Base-by-base conservation (phyloP, 2,888 invertebrate genomes). In the Alloscopus bannaensis region DNA sequence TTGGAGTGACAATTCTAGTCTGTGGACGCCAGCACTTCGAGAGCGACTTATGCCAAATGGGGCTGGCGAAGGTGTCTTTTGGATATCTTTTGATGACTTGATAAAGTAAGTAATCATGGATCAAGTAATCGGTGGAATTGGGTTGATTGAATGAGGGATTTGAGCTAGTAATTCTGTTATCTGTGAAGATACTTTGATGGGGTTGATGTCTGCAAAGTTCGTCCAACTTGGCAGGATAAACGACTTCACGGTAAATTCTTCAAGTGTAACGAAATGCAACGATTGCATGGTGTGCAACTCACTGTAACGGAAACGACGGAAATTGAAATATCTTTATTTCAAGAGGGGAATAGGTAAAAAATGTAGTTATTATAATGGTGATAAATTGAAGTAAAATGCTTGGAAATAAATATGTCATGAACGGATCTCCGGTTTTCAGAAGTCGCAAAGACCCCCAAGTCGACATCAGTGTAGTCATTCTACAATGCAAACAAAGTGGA, bases 21-120 rank as follows among this genome's bases (percentile, higher is more conserved):
- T 91, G 80, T 96, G 95, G 95, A 92, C 93, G 0, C 89, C 90
- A 0, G 91, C 91, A 69, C 88, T 94, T 69, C 89, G 92, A 18
- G 91, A 92, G 65, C 91, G 92, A 86, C 88, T 95, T 45, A 93
- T 94, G 93, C 94, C 94, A 0, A 92, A 93, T 86, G 95, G 94
- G 62, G 93, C 92, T 16, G 92, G 92, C 20, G 94, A 97, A 86
- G 99, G 98, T 8, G 96, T 98, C 2, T 99, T 99, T 89, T 99
- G 99, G 99, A 98, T 99, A 88, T 95, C 97, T 26, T 97, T 97
- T 87, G 94, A 94, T 85, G 98, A 98, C 88, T 94, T 98, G 83
- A 91, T 97, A 82, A 95, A 94, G 92, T 96, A 87, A 89, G 90
- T 16, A 52, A 22, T n/a, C n/a, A n/a, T n/a, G n/a, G n/a, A n/a